Conservation (phyloP, 2,888 invertebrate genomes). For the Rotaria macrura region DNA sequence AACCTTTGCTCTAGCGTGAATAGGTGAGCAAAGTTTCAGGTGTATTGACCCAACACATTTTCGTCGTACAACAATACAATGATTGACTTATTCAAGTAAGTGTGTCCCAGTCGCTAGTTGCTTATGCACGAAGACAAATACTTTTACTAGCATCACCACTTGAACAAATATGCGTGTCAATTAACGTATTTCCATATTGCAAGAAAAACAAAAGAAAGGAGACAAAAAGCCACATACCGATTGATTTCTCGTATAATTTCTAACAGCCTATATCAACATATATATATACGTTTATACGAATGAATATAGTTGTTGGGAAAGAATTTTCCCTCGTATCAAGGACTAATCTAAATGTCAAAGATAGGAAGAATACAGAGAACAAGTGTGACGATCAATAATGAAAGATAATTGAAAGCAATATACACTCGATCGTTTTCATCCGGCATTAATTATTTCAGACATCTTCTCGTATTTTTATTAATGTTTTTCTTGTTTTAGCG, state of each 20-base stretch:
- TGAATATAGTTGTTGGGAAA: neutral
- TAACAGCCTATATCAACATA: neutral
- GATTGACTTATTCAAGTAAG: neutral
- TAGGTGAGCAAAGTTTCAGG: slow-evolving; percentile 22
- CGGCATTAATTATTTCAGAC: no score
- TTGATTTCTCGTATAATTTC: neutral
- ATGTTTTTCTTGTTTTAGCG: no score
- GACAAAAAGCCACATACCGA: neutral
- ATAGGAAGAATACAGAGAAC: neutral
- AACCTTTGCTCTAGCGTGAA: neutral
- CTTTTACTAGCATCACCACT: neutral
- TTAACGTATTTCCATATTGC: neutral
- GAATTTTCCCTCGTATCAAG: neutral
- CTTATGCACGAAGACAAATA: slow-evolving; percentile 1
- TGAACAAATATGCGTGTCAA: neutral
- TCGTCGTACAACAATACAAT: neutral
- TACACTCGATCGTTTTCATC: no score
- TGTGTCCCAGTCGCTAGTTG: neutral
- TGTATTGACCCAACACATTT: slow-evolving; percentile 7
- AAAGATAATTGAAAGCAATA: no score
- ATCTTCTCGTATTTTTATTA: neutral
- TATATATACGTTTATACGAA: neutral
- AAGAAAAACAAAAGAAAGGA: neutral
- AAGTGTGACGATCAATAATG: neutral
- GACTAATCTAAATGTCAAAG: neutral